phyloP scores from a whole-genome alignment of 1,140 invertebrate genomes.

The Atta cephalotes region DNA sequence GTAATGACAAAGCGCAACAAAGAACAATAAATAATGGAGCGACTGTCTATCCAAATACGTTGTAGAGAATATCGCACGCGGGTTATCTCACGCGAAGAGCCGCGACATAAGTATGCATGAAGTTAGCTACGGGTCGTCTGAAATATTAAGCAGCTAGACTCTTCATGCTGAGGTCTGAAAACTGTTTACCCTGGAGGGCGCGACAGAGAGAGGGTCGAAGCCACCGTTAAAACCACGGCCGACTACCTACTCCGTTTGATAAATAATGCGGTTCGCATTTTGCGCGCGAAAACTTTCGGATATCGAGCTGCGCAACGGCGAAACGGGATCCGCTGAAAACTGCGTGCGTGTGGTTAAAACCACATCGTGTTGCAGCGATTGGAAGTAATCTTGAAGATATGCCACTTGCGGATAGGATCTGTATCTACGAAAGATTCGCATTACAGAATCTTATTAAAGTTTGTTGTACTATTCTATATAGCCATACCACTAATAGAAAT shows the following conservation, averaged over 20 bases:
- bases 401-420: neutral
- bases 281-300: conserved; percentile 74
- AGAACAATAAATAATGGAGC: conserved; percentile 59
- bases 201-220: conserved; percentile 29
- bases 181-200: conserved; percentile 77
- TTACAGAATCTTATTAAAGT: neutral
- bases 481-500: neutral
- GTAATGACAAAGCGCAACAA: conserved; percentile 4
- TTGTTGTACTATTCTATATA: too few relatives aligned
- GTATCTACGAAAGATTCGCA: neutral
- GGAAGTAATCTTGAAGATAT: neutral
- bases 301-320: conserved; percentile 51
- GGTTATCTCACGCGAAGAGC: conserved; percentile 69
- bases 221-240: conserved; percentile 66
- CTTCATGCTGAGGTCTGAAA: conserved; percentile 69
- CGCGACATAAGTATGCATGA: conserved; percentile 84
- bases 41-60: conserved; percentile 52
- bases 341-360: conserved; percentile 21
- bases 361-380: conserved; percentile 1
- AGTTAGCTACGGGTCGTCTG: conserved; percentile 81
- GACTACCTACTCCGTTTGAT: conserved; percentile 78
- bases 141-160: conserved; percentile 83
- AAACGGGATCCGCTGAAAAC: conserved; percentile 23
- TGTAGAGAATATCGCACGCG: conserved; percentile 30
- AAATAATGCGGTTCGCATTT: conserved; percentile 83